These are phyloP conservation scores for Oriolus oriolus DNA, from an alignment of 2,113 vertebrate genomes.

Conservation along the genomic window DNA sequence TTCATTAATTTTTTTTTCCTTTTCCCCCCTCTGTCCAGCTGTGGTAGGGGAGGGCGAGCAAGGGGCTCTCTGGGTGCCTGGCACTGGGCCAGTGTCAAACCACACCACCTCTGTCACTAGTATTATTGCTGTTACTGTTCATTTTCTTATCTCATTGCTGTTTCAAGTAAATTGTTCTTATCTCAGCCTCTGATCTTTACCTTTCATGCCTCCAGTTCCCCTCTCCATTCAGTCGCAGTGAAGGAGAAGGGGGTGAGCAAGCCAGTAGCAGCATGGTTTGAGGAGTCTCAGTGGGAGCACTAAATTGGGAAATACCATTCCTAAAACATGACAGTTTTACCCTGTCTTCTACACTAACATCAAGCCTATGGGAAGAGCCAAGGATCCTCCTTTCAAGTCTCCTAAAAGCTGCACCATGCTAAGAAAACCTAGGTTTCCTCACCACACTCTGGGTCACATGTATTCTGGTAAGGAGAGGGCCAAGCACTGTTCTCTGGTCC, in stretches of 20 bases:
- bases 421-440: neutral
- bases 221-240: neutral
- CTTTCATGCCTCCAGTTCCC: neutral
- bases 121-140: neutral
- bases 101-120: too few relatives aligned
- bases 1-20: too few relatives aligned
- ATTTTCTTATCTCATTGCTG: neutral
- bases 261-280: neutral
- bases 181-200: neutral
- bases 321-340: neutral
- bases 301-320: neutral
- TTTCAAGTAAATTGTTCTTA: neutral
- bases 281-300: neutral
- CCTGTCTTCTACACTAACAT: neutral
- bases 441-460: rapidly evolving
- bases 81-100: neutral
- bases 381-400: neutral
- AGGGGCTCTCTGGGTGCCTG: neutral
- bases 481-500: neutral
- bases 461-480: neutral
- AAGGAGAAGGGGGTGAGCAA: neutral
- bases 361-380: neutral
- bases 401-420: neutral
- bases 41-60: too few relatives aligned
- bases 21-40: too few relatives aligned